Percentiles rank a stretch among this genome's conserved stretches.
These are phyloP conservation scores for Drosophila rubida DNA, from an alignment of 2,888 invertebrate genomes.

Conservation along the genomic window DNA sequence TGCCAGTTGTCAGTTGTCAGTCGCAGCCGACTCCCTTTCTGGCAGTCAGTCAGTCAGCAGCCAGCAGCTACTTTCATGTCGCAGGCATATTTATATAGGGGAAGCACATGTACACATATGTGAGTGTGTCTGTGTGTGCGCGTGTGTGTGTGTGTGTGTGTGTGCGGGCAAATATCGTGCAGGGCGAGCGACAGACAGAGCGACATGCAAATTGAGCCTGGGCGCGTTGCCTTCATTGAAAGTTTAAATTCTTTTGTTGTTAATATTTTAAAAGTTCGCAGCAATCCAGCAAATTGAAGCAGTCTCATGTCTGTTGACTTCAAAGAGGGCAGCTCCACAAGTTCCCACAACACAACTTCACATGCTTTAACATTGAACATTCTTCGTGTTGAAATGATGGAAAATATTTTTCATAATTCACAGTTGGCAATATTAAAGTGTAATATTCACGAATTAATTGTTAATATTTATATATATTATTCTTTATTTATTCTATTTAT, in stretches of 20 bases:
- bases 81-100: slow-evolving; percentile 20
- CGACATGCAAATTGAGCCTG: slow-evolving; percentile 46
- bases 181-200: slow-evolving; percentile 6
- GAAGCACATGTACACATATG: slow-evolving; percentile 1
- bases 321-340: slow-evolving; percentile 12
- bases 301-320: slow-evolving; percentile 24
- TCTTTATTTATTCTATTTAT: no score
- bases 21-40: no score
- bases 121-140: background rate
- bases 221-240: slow-evolving; percentile 61
- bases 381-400: no score
- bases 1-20: background rate
- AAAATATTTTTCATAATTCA: no score
- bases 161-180: no score
- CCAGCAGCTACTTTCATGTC: slow-evolving; percentile 51
- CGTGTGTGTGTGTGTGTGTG: background rate
- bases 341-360: background rate
- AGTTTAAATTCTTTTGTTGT: slow-evolving; percentile 76
- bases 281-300: slow-evolving; percentile 51
- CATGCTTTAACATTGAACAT: no score
- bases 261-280: slow-evolving; percentile 71
- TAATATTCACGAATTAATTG: no score
- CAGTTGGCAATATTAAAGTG: no score
- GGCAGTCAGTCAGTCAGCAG: slow-evolving; percentile 16
- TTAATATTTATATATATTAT: no score